phyloP scores from a whole-genome alignment of 2,888 invertebrate species.

The Pasiphila rectangulata region DNA sequence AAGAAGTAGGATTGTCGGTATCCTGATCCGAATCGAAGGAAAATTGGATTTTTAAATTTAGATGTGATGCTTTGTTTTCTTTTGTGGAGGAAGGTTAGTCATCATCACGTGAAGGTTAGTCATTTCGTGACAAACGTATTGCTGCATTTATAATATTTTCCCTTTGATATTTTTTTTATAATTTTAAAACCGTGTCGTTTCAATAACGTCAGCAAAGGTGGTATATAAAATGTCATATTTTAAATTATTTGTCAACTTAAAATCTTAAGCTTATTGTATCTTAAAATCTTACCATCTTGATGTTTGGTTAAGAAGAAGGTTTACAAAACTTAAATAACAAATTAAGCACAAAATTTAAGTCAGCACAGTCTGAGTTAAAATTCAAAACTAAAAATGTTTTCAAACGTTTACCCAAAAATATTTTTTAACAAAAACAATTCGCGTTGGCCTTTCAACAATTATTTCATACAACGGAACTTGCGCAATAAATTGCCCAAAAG shows the following conservation, averaged over 20 bases:
- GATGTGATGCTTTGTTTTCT: conserved; percentile 62
- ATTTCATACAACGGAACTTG: conserved; percentile 54
- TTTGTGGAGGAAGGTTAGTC: conserved; percentile 35
- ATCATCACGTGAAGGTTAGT: no score
- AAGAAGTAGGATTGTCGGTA: conserved; percentile 67
- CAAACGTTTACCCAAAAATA: background rate
- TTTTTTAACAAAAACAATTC: conserved; percentile 14
- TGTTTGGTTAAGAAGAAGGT: background rate
- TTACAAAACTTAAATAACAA: background rate
- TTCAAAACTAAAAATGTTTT: conserved; percentile 8
- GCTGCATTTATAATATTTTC: no score
- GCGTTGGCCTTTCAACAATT: conserved; percentile 31
- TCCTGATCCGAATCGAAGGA: conserved; percentile 57
- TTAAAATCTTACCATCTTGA: background rate
- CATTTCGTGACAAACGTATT: no score
- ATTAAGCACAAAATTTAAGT: conserved; percentile 1
- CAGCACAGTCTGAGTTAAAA: conserved; percentile 3
- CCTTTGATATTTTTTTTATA: no score
- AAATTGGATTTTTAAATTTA: conserved; percentile 78
- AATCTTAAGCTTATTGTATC: no score
- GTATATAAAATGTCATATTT: no score
- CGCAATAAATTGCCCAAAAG: conserved; percentile 59
- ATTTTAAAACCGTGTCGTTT: no score
- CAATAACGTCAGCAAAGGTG: no score
- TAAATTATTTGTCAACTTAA: no score